These are phyloP conservation scores for Bombus impatiens DNA, from an alignment of 1,140 invertebrate species.

Conservation along the genomic window DNA sequence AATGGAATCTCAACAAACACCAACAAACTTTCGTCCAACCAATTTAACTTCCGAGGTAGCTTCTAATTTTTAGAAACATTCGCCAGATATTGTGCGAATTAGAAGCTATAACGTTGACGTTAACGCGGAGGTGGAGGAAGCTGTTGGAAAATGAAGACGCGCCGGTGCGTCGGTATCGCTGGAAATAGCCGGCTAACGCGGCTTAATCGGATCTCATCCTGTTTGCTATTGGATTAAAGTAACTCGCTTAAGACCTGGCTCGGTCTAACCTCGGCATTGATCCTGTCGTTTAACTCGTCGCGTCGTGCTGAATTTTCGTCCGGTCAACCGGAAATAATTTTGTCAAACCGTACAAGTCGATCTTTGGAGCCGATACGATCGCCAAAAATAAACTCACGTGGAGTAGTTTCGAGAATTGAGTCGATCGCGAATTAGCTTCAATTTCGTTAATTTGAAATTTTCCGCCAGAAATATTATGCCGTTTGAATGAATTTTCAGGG, in stretches of 20 bases:
- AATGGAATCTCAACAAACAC: too few species aligned
- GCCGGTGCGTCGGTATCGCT: conserved; percentile 47
- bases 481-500: too few species aligned
- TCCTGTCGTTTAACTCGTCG: conserved; percentile 63
- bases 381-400: background rate
- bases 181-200: conserved; percentile 67
- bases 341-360: background rate
- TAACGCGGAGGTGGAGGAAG: background rate
- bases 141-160: conserved; percentile 4
- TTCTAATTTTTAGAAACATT: background rate
- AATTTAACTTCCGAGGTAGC: too few species aligned
- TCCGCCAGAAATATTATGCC: rapidly evolving
- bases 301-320: conserved; percentile 55
- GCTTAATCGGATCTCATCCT: conserved; percentile 69
- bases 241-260: conserved; percentile 66
- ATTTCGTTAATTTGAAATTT: too few species aligned
- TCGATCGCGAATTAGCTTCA: too few species aligned
- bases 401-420: too few species aligned
- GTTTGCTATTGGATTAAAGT: conserved; percentile 71
- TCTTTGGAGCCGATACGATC: too few species aligned
- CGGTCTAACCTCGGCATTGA: conserved; percentile 68
- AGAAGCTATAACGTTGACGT: background rate
- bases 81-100: too few species aligned
- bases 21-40: too few species aligned
- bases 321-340: conserved; percentile 41